Percentiles rank a stretch among this genome's conserved stretches.
Conservation (phyloP, 2,113 vertebrate genomes). For the Epinephelus fuscoguttatus region DNA sequence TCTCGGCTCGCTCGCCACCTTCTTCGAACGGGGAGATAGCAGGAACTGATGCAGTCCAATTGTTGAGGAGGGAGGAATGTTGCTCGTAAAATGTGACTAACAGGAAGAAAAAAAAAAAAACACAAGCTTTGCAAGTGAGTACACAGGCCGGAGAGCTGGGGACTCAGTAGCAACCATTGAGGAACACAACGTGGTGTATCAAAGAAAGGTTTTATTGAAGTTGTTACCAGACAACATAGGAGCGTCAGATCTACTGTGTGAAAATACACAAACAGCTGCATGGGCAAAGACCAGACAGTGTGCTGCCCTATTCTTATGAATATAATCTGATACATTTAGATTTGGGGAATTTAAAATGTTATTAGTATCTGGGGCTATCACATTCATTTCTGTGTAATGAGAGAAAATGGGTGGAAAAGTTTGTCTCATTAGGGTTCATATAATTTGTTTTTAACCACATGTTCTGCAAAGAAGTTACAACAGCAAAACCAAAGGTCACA, state of each 20-base stretch:
- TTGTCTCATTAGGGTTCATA: neutral
- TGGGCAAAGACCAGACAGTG: neutral
- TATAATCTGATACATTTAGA: neutral
- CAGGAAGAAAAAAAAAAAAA: conserved; percentile 44
- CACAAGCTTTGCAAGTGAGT: conserved; percentile 40
- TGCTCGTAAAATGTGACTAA: conserved; percentile 61
- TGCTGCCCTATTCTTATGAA: neutral
- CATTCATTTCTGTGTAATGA: neutral
- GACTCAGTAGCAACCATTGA: neutral
- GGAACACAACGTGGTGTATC: neutral
- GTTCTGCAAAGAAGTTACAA: neutral
- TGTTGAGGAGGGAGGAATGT: conserved; percentile 71
- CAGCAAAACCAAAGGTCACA: neutral
- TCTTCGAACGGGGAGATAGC: conserved; percentile 71
- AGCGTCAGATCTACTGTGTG: neutral
- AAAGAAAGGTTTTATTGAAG: conserved; percentile 15
- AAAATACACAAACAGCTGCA: neutral
- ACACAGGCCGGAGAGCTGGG: neutral
- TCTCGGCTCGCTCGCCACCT: conserved; percentile 70
- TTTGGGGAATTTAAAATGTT: neutral
- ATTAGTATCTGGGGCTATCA: neutral
- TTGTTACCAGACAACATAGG: neutral
- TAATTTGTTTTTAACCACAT: neutral
- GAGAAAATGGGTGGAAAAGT: neutral
- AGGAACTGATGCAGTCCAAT: conserved; percentile 72